These are phyloP conservation scores for Teleopsis dalmanni DNA, from an alignment of 1,140 invertebrate genomes.

Conservation along the genomic window DNA sequence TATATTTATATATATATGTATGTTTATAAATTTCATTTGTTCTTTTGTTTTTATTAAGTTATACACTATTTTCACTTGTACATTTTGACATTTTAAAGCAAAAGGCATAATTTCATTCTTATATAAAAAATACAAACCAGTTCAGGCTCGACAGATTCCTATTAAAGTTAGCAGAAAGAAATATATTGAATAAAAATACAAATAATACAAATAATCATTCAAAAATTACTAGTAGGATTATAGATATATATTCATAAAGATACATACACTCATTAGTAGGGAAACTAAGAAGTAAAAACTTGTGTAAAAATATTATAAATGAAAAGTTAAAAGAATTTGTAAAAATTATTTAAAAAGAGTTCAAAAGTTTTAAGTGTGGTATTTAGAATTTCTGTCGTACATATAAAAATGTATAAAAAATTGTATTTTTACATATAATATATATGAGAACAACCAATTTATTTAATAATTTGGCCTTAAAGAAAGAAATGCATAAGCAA, in stretches of 20 bases:
- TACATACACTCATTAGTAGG: slow-evolving; percentile 8
- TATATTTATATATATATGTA: neutral
- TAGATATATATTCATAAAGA: slow-evolving; percentile 4
- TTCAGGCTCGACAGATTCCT: slow-evolving; percentile 19
- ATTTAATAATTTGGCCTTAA: no score
- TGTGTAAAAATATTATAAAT: no score
- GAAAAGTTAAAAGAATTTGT: no score
- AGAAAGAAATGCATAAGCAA: no score
- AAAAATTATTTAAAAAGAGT: no score
- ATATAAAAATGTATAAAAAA: no score
- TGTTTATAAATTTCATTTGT: neutral
- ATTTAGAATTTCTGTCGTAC: no score
- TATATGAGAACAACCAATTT: no score
- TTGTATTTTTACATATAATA: no score
- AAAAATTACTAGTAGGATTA: slow-evolving; percentile 2
- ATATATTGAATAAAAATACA: slow-evolving; percentile 3
- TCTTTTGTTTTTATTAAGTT: neutral
- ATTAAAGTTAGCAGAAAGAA: slow-evolving; percentile 10
- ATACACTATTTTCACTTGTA: neutral
- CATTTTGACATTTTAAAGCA: no score
- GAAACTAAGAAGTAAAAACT: no score
- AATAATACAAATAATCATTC: slow-evolving; percentile 3
- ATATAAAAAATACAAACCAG: slow-evolving; percentile 14
- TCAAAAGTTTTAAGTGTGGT: no score
- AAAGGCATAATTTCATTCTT: neutral